Base-by-base conservation (phyloP, 1,140 invertebrate genomes). In the Drosophila nigrodunni region DNA sequence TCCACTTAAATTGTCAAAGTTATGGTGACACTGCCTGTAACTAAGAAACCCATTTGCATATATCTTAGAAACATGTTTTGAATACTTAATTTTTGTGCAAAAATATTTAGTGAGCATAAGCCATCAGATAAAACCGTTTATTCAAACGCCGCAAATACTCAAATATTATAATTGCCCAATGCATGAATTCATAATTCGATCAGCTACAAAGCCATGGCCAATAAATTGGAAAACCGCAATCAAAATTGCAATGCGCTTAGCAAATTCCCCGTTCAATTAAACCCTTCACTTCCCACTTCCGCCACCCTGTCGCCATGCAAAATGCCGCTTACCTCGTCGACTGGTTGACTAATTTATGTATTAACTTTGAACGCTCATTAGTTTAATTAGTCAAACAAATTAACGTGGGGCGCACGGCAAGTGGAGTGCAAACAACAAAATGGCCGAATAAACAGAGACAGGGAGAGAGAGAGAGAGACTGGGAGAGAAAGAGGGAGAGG, bases 351-450 rank as follows among this genome's bases (percentile, higher is more conserved):
- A 87, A 87, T 87, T 88, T 90, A 90, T 91, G 87, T 91, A 92
- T 91, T 92, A 90, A 92, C 90, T 92, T 92, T 91, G 85, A 91
- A 82, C 90, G 90, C 90, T 91, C 90, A 92, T 92, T 92, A 92
- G 90, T 92, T 91, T 92, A 92, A 92, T 92, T 92, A 92, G 90
- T 87, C 85, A 86, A 87, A 92, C 90, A 91, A 92, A 92, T 92
- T 92, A 92, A 92, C 90, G 81, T 79, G 82, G 71, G 82, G 85
- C 81, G 73, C 77, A 78, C 69, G 70, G 71, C 65, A 80, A 88
- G 80, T 88, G 80, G 77, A 89, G 83, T 75, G 83, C 85, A 83
- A 88, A 88, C 80, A 89, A 83, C 83, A 88, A 88, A 88, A 88
- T 89, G 83, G 85, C 77, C 83, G 80, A 87, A 87, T 82, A 67